A percentile compares a stretch with the other conserved stretches of the same genome.
These are phyloP conservation scores for Pollenia labialis DNA, from an alignment of 2,888 invertebrate genomes.

Conservation along the genomic window DNA sequence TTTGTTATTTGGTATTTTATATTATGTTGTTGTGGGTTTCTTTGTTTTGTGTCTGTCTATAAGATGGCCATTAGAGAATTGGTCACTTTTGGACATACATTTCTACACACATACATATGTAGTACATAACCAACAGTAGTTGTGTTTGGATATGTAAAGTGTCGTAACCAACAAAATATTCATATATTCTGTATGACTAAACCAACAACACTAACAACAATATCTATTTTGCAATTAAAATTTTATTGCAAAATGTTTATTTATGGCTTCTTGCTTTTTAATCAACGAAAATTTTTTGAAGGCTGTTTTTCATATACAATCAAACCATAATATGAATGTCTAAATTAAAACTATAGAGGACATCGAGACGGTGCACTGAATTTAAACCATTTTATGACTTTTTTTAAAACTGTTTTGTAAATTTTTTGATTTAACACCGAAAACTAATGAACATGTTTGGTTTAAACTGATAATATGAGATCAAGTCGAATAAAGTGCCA, in stretches of 20 bases:
- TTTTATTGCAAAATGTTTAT: constrained; percentile 64
- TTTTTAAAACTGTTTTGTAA: too few species aligned
- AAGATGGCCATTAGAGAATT: constrained; percentile 70
- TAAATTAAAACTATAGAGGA: constrained; percentile 22
- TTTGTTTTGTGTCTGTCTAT: constrained; percentile 48
- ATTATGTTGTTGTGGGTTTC: constrained; percentile 51
- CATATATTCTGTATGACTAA: not conserved
- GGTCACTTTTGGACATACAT: constrained; percentile 64
- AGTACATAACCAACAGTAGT: constrained; percentile 3
- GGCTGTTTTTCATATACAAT: constrained; percentile 36
- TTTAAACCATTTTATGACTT: not conserved
- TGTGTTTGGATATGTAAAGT: constrained; percentile 42
- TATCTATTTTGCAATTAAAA: constrained; percentile 58
- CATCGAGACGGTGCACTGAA: not conserved
- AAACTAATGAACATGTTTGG: too few species aligned
- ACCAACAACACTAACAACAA: constrained; percentile 17
- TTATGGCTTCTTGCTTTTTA: constrained; percentile 42
- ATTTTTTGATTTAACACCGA: too few species aligned
- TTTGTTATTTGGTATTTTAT: constrained; percentile 51
- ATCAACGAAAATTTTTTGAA: constrained; percentile 53
- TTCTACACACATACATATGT: constrained; percentile 39
- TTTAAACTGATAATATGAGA: too few species aligned
- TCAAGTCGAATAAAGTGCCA: too few species aligned
- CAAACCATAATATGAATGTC: constrained; percentile 4
- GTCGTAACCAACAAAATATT: constrained; percentile 61